These are phyloP conservation scores for Sisyra nigra DNA, from an alignment of 2,888 invertebrate genomes.

Conservation along the genomic window DNA sequence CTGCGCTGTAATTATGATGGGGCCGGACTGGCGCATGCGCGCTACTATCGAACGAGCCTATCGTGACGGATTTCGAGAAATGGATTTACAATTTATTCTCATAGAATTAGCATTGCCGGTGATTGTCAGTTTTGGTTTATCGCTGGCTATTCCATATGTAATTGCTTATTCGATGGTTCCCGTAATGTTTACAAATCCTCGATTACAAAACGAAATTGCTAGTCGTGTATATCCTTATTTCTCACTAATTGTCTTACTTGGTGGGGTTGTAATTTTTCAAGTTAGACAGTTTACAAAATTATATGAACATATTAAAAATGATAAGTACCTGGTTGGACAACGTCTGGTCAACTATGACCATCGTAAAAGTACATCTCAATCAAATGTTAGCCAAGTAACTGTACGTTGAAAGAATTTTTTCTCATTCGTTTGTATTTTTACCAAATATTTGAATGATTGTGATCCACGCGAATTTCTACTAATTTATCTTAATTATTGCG, in stretches of 20 bases:
- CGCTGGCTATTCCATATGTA: conserved; percentile 86
- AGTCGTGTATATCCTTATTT: conserved; percentile 82
- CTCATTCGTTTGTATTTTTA: too few relatives aligned
- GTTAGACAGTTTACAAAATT: conserved; percentile 84
- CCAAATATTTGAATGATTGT: too few relatives aligned
- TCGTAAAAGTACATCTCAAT: conserved; percentile 41
- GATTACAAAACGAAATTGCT: conserved; percentile 58
- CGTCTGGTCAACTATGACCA: conserved; percentile 94
- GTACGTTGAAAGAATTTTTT: too few relatives aligned
- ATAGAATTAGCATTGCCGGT: conserved; percentile 79
- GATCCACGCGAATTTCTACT: too few relatives aligned
- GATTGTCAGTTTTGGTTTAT: conserved; percentile 73
- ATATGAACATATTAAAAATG: conserved; percentile 97
- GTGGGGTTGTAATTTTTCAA: conserved; percentile 65
- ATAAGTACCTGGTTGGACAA: conserved; percentile 95
- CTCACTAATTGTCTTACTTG: conserved; percentile 49
- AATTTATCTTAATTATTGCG: too few relatives aligned
- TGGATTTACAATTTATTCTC: conserved; percentile 77
- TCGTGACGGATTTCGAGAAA: conserved; percentile 81
- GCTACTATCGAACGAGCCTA: conserved; percentile 86
- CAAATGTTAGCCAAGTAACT: conserved; percentile 8
- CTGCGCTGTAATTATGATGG: conserved; percentile 94
- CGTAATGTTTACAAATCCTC: conserved; percentile 42
- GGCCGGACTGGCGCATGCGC: conserved; percentile 89
- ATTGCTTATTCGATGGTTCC: conserved; percentile 65